Evolutionary conservation across 2,113 vertebrate species (phyloP).

Genomic region (rabbit (Oryctolagus cuniculus)): DNA sequence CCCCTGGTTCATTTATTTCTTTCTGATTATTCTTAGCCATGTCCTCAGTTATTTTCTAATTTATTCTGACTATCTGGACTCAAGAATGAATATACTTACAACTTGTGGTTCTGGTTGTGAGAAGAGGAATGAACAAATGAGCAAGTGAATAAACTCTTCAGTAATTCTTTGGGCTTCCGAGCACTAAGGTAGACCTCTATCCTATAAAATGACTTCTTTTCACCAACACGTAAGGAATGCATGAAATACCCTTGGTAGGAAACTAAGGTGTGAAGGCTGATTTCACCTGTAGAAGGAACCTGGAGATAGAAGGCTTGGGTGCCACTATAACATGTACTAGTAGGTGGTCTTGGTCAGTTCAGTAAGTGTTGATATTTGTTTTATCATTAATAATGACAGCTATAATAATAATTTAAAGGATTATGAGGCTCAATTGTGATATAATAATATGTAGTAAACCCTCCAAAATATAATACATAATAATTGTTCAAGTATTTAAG

Average conservation of each 20-base stretch:
- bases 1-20: background rate
- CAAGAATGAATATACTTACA: background rate
- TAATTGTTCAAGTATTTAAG: too few species aligned
- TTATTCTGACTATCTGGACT: background rate
- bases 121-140: background rate
- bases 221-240: background rate
- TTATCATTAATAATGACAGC: background rate
- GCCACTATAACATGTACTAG: background rate
- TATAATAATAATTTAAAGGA: background rate
- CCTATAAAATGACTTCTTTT: background rate
- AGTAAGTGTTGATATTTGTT: background rate
- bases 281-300: background rate
- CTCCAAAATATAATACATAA: too few species aligned
- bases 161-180: background rate
- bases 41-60: background rate
- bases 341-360: background rate
- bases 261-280: background rate
- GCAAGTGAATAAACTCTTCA: background rate
- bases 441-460: background rate
- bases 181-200: background rate
- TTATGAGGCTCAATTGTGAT: background rate
- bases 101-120: background rate
- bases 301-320: background rate
- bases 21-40: background rate
- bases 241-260: background rate